Base-by-base conservation (phyloP, 1,140 invertebrate genomes). In the Sarcophaga peregrina region DNA sequence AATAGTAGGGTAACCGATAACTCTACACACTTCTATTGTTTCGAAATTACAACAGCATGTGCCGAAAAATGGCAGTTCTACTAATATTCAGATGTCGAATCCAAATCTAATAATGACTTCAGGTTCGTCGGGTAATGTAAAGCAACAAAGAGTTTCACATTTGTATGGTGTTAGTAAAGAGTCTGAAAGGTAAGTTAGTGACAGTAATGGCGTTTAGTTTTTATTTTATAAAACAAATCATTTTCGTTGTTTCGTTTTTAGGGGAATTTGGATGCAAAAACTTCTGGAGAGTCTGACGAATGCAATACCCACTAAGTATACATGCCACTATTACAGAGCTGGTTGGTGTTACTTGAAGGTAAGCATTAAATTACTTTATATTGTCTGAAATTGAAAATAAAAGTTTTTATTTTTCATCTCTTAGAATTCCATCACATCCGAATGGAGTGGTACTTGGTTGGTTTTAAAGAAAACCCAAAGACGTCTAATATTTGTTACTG, bases 401-500 rank as follows among this genome's bases (percentile, higher is more conserved):
- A 37, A 37, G 25, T 4, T 4, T 37, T 37, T 2, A 37, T 11
- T 48, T 45, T 52, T 46, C 0, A 25, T 82, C 50, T 82, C 50
- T 4, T 92, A 93, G 93, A 93, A 93, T 91, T 85, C 89, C 13
- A 92, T 95, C 25, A 94, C 92, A 78, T 93, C 94, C 0, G 89
- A 92, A 37, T 97, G 96, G 96, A 92, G 92, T 46, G 93, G 94
- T 62, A 94, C 95, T 0, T 97, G 96, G 96, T 80, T 97, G 25
- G 91, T 97, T 85, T 88, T 97, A 4, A 92, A 88, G 84, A 90
- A 90, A 83, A 88, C 93, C 76, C 93, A 95, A 82, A 92, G 95
- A 74, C 92, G 92, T 10, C 91, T 97, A n/a, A 91, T 93, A 83
- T 96, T 95, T 86, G 93, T 92, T 46, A 92, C 91, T 8, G 91